Evolutionary conservation across 1,140 invertebrate genomes (phyloP), one percentile per base, ranked within the genome.

Genomic region (Drosophila kepulauana): DNA sequence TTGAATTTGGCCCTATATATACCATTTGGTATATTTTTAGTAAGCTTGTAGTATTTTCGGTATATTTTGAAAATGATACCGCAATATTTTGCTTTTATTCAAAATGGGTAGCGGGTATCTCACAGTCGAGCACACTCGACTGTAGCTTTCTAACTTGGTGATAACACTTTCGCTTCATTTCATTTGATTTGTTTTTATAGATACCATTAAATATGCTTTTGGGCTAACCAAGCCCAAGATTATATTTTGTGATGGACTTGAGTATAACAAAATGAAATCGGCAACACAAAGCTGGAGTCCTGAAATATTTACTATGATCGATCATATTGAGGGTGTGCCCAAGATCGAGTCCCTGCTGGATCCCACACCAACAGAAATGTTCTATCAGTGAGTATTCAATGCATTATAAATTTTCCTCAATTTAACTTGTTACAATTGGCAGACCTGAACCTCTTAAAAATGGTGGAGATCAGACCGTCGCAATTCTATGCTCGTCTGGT

Each of bases 401-500:
- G 11, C 7, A 62, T 10, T 33, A 6, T 3, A n/a, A 5, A 5
- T 11, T n/a, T 11, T 7, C 5, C 15, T 4, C 16, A 10, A 5
- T 41, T 8, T 1, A 43, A 43, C 11, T 43, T 43, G 3, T 6
- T 38, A 10, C 35, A 10, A 2, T 33, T 15, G 25, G 0, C 5
- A 92, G 91, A n/a, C 82, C 91, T 1, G 77, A 89, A 20, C 38
- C 52, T 0, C 41, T 92, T 3, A 78, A 63, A 43, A 56, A 46
- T 2, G 91, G 88, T 0, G 78, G 77, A 0, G 84, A 91, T 20
- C 84, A 91, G 65, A 91, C 87, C 4, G 77, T 89, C 13, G 77
- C 90, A 3, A 92, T 94, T 46, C 64, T 94, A 1, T 93, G 86
- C 56, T 94, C 96, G 0, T 96, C 95, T 64, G 96, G 96, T 10